A percentile compares a stretch with the other conserved stretches of the same genome.
phyloP scores from a whole-genome alignment of 2,113 vertebrate genomes.

The Athene cunicularia region DNA sequence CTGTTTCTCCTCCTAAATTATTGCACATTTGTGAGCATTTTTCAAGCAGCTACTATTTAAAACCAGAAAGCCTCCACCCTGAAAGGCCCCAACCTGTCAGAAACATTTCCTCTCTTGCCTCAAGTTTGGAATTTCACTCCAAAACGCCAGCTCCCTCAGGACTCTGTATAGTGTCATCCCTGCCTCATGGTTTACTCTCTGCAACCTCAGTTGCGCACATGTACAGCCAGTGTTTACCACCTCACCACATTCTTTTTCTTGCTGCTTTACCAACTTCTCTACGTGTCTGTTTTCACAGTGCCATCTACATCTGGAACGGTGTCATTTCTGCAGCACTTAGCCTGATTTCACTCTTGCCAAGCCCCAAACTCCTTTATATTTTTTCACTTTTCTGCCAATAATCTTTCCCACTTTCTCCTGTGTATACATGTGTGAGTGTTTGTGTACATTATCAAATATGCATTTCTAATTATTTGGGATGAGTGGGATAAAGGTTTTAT shows the following conservation, averaged over 20 bases:
- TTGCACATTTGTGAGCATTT: constrained; percentile 22
- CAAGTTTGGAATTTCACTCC: constrained; percentile 47
- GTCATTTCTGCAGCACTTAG: not conserved
- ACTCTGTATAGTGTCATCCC: not conserved
- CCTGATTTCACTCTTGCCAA: not conserved
- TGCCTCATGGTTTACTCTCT: not conserved
- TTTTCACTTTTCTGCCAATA: constrained; percentile 10
- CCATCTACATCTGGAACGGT: not conserved
- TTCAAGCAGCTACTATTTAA: constrained; percentile 37
- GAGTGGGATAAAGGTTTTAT: not conserved
- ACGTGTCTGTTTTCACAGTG: not conserved
- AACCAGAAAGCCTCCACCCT: constrained; percentile 43
- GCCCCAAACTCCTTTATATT: not conserved
- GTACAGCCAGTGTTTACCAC: not conserved
- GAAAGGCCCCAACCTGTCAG: constrained; percentile 48
- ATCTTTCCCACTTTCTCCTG: not conserved
- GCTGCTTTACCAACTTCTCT: not conserved
- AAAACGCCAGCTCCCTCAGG: not conserved
- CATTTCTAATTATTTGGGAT: constrained; percentile 3
- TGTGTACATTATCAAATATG: not conserved
- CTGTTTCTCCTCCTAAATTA: not conserved
- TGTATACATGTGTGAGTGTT: not conserved
- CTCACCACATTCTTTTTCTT: not conserved
- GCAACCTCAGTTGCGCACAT: not conserved
- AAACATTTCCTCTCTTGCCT: constrained; percentile 55